phyloP scores from a whole-genome alignment of 2,888 invertebrate genomes.

The Sinohyriopsis cumingii region DNA sequence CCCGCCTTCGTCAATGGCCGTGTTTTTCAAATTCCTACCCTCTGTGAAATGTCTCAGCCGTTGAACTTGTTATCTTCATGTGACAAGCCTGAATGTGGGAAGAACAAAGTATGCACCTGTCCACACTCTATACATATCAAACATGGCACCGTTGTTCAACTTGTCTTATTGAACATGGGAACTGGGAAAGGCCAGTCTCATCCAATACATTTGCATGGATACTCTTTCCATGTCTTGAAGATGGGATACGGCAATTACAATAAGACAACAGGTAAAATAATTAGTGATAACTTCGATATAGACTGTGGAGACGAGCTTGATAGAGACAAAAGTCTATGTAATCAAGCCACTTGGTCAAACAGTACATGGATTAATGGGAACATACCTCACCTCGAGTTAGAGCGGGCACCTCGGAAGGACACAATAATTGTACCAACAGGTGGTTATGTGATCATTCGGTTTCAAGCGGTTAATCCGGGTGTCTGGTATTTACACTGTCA shows the following conservation, averaged over 20 bases:
- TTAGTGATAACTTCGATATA: constrained; percentile 24
- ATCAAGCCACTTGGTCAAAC: no score
- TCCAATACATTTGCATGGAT: constrained; percentile 43
- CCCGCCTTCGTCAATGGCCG: constrained; percentile 24
- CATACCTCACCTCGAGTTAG: constrained; percentile 22
- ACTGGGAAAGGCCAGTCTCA: constrained; percentile 21
- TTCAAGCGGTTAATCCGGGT: constrained; percentile 55
- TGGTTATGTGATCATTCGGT: constrained; percentile 53
- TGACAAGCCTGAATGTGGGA: constrained; percentile 8
- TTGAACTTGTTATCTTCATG: constrained; percentile 9
- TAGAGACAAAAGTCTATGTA: neutral
- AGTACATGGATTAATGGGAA: no score
- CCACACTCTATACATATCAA: constrained; percentile 14
- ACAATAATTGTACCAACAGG: constrained; percentile 53
- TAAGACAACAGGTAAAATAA: constrained; percentile 14
- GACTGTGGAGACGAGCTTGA: constrained; percentile 20
- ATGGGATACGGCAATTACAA: constrained; percentile 27
- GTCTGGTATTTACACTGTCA: constrained; percentile 58
- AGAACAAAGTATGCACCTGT: constrained; percentile 18
- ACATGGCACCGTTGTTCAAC: constrained; percentile 12
- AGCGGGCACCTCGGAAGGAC: constrained; percentile 46
- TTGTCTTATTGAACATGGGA: constrained; percentile 27
- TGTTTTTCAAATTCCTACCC: constrained; percentile 15
- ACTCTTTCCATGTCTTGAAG: constrained; percentile 34
- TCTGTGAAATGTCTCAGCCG: constrained; percentile 22